phyloP scores from a whole-genome alignment of 2,888 invertebrate species.

The Nasonia oneida region DNA sequence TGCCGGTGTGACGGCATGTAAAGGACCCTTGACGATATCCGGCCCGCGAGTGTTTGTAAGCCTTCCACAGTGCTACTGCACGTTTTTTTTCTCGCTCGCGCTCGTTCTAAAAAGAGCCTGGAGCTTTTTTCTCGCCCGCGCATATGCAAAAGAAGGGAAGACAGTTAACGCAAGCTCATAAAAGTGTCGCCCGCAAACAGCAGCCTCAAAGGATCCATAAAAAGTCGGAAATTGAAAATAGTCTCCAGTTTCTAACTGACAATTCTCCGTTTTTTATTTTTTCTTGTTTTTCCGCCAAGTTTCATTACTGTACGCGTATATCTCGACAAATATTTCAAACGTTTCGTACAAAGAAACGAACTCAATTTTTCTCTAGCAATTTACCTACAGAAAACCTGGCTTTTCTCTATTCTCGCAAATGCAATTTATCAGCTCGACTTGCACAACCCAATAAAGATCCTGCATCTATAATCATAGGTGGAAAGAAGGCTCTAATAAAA shows the following conservation, averaged over 20 bases:
- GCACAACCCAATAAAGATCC: neutral
- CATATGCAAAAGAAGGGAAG: neutral
- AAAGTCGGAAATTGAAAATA: neutral
- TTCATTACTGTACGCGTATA: too few species aligned
- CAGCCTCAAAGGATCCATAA: constrained; percentile 28
- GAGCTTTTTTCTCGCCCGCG: neutral
- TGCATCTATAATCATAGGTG: neutral
- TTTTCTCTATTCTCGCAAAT: neutral
- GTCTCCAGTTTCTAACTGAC: neutral
- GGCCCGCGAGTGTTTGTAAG: neutral
- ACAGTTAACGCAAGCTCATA: constrained; percentile 6
- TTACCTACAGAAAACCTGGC: neutral
- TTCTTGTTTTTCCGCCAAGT: too few species aligned
- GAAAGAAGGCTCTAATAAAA: neutral
- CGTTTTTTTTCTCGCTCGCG: neutral
- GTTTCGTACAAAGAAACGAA: too few species aligned
- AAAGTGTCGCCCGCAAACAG: neutral
- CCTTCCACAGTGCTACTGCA: neutral
- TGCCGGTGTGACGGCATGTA: neutral
- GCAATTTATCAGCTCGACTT: neutral
- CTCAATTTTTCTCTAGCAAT: too few species aligned
- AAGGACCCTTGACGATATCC: neutral
- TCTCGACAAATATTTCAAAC: too few species aligned
- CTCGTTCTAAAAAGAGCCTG: too few species aligned
- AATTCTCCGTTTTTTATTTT: neutral